Evolutionary conservation across 1,140 invertebrate species (phyloP).

Genomic region (Rhagoletis pomonella): DNA sequence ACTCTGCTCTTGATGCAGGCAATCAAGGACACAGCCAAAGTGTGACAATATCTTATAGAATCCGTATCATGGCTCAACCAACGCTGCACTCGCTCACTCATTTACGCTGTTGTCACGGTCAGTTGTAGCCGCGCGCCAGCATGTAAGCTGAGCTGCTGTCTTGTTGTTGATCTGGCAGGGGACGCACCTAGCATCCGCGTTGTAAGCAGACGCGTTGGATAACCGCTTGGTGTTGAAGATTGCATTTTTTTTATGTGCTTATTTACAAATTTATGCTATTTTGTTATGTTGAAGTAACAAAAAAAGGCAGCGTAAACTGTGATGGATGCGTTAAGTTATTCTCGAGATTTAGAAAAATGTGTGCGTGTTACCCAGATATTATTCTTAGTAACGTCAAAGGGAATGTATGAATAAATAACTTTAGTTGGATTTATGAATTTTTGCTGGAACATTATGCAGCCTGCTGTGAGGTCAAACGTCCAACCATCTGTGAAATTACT

Average conservation of each 20-base stretch:
- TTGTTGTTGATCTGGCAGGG: not conserved
- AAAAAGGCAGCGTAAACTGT: not conserved
- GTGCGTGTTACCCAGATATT: not conserved
- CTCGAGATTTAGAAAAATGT: constrained; percentile 25
- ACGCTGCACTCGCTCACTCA: not conserved
- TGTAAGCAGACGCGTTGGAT: not conserved
- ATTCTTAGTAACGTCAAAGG: too few species aligned
- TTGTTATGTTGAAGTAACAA: not conserved
- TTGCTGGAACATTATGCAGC: too few species aligned
- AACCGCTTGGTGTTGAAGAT: not conserved
- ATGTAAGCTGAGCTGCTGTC: constrained; percentile 3
- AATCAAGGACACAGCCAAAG: constrained; percentile 47
- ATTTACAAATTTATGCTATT: constrained; percentile 1
- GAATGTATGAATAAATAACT: too few species aligned
- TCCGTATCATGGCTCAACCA: constrained; percentile 15
- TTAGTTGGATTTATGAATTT: too few species aligned
- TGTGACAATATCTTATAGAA: constrained; percentile 32
- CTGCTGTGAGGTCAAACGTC: too few species aligned
- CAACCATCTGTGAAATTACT: too few species aligned
- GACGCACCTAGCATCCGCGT: too few species aligned
- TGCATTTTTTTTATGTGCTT: not conserved
- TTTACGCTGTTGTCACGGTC: constrained; percentile 25
- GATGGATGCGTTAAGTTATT: constrained; percentile 41
- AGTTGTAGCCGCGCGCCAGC: not conserved
- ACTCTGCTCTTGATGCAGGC: not conserved